Conservation (phyloP, 2,113 vertebrate genomes). For the Gallinago media region DNA sequence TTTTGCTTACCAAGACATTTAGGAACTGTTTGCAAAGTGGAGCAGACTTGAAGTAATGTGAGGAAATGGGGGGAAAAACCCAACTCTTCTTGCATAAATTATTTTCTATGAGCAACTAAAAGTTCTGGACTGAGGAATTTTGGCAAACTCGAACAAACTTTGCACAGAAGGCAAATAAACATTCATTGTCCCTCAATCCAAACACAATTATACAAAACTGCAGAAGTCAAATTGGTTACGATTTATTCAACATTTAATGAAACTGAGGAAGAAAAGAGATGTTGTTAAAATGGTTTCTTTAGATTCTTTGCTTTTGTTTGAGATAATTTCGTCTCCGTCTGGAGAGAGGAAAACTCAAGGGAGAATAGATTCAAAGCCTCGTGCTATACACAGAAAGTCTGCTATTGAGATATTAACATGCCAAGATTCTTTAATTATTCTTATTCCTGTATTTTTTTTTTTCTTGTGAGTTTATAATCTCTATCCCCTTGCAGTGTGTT, state of each 20-base stretch:
- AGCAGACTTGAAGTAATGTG: conserved; percentile 27
- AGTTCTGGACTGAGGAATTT: neutral
- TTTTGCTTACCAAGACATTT: conserved; percentile 63
- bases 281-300: conserved; percentile 31
- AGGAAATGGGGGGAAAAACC: neutral
- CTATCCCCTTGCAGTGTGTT: neutral
- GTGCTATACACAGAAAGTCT: conserved; percentile 46
- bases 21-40: conserved; percentile 51
- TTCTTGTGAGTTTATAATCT: conserved; percentile 3
- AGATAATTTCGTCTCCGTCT: conserved; percentile 22
- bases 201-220: neutral
- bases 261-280: conserved; percentile 29
- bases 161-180: neutral
- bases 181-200: neutral
- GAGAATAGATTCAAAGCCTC: conserved; percentile 55
- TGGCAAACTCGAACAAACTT: neutral
- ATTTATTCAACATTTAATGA: neutral
- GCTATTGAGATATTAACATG: conserved; percentile 55
- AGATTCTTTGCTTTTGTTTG: conserved; percentile 23
- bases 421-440: conserved; percentile 68
- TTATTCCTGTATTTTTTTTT: conserved; percentile 56
- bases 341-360: conserved; percentile 35
- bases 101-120: neutral
- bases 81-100: neutral
- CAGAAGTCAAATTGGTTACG: conserved; percentile 12